phyloP scores from a whole-genome alignment of 1,140 invertebrate genomes.

The Archegozetes longisetosus region DNA sequence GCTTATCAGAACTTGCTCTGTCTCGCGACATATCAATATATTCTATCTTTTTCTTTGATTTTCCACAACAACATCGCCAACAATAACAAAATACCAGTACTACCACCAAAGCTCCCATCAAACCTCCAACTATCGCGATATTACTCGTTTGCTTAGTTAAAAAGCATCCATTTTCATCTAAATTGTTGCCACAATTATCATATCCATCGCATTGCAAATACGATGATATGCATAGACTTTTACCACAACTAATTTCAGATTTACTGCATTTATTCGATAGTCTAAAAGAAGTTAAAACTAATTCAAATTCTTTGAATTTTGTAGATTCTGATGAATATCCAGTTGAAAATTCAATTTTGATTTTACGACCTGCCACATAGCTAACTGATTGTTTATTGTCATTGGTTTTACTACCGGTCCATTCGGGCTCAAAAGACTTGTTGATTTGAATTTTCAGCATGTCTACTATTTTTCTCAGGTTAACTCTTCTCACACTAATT shows the following conservation, averaged over 20 bases:
- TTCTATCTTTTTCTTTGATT: no score
- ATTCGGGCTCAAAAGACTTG: not conserved
- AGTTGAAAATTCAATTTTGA: not conserved
- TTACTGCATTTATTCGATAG: not conserved
- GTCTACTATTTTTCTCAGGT: not conserved
- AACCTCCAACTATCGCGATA: not conserved
- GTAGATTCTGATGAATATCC: not conserved
- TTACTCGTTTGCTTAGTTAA: not conserved
- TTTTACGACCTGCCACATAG: not conserved
- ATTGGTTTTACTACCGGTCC: not conserved
- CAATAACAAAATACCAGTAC: not conserved
- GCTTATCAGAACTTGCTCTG: no score
- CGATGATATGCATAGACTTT: not conserved
- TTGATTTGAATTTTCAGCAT: not conserved
- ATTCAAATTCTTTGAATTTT: not conserved
- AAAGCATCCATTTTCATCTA: not conserved
- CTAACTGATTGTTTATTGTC: not conserved
- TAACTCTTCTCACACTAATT: not conserved
- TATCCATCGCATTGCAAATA: not conserved
- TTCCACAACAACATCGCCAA: not conserved
- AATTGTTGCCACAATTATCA: not conserved
- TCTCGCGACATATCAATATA: no score
- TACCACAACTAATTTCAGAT: not conserved
- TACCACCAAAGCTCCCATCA: not conserved
- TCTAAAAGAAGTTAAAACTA: not conserved